A percentile compares a stretch with the other conserved stretches of the same genome.
Conservation (phyloP, 2,888 invertebrate species). For the Abrostola triplasia region DNA sequence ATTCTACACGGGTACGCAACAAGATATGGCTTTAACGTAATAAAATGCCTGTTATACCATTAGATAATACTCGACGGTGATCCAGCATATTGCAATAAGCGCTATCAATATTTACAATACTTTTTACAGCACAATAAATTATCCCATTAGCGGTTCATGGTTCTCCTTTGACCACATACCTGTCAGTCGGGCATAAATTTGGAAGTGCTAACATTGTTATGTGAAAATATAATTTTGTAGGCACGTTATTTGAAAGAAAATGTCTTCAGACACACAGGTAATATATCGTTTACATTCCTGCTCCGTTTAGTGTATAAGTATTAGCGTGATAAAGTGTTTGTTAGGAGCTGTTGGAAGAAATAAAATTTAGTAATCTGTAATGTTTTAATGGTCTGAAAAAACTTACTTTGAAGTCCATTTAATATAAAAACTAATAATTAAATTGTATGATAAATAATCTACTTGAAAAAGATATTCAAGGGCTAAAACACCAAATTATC, state of each 20-base stretch:
- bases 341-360: too few species aligned
- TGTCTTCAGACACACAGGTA: conserved; percentile 42
- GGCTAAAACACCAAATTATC: too few species aligned
- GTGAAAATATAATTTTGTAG: conserved; percentile 7
- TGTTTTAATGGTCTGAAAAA: too few species aligned
- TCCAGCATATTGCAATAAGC: conserved; percentile 38
- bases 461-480: too few species aligned
- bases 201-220: conserved; percentile 27
- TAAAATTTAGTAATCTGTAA: too few species aligned
- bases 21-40: too few species aligned
- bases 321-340: too few species aligned
- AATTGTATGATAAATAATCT: too few species aligned
- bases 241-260: conserved; percentile 10
- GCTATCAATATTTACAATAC: conserved; percentile 51
- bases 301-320: not conserved
- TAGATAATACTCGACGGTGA: conserved; percentile 7
- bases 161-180: conserved; percentile 24
- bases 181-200: conserved; percentile 9
- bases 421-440: too few species aligned
- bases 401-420: too few species aligned
- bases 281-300: not conserved
- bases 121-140: conserved; percentile 51
- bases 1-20: too few species aligned
- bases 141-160: conserved; percentile 26
- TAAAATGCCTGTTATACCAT: conserved; percentile 21